phyloP scores from a whole-genome alignment of 2,797 vertebrate species.

The Sitta carolinensis region DNA sequence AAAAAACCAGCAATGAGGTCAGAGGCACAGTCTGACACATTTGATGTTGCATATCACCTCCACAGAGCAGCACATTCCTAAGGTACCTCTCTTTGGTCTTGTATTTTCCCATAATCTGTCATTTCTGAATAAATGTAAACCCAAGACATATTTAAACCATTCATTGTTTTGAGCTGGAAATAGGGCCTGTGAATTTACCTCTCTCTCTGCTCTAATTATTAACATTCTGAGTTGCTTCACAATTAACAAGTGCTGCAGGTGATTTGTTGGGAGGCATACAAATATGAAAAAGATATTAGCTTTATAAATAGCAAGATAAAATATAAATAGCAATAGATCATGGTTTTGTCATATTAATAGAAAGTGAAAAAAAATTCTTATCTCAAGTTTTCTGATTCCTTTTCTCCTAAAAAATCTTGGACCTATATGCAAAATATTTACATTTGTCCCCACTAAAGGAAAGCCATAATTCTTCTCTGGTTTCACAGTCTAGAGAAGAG shows the following conservation, averaged over 20 bases:
- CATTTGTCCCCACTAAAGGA: not conserved
- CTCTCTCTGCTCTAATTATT: not conserved
- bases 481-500: not conserved
- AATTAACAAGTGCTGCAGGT: not conserved
- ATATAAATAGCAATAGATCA: not conserved
- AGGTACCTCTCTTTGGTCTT: not conserved
- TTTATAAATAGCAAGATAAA: not conserved
- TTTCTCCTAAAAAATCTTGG: not conserved
- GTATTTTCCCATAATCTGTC: not conserved
- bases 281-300: not conserved
- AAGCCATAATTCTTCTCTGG: not conserved
- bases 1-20: not conserved
- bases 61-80: not conserved
- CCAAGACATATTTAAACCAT: not conserved
- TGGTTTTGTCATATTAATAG: not conserved
- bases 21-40: not conserved
- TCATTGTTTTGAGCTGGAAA: not conserved
- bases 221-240: not conserved
- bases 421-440: not conserved
- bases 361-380: not conserved
- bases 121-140: not conserved
- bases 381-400: not conserved
- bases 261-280: not conserved
- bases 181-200: not conserved
- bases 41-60: rapidly evolving